Evolutionary conservation across 2,888 invertebrate genomes (phyloP), one percentile per base, ranked within the genome.

Genomic region (Sarcophaga caerulescens): DNA sequence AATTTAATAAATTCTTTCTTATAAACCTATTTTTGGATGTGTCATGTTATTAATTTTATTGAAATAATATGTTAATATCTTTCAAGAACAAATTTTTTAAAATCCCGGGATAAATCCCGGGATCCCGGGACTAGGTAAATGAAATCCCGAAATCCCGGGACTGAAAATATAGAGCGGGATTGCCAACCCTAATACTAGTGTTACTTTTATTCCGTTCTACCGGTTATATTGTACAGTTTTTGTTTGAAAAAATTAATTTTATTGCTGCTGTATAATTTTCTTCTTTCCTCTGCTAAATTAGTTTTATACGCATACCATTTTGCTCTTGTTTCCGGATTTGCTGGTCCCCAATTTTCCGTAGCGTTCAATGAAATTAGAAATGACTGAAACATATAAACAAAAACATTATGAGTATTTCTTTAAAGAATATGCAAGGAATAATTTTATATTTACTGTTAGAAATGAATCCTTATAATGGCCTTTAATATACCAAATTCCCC

Each of bases 291-390:
- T 73, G 94, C 93, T 60, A 94, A 93, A 68, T 94, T 92, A 1
- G 90, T 92, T 81, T 94, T 94, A 90, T 94, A 95, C n/a, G 94
- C 93, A 1, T 91, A 90, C 96, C 96, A 96, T 86, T 94, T 94
- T 45, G 94, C 94, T 52, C 93, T 93, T 0, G 92, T 93, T 45
- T 94, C 92, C 0, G 93, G 91, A 84, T 95, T 94, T 11, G 93
- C 92, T 0, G 96, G 96, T 1, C 96, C 96, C 96, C 96, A 96
- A 21, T 89, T 88, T 6, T 84, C 88, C 66, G 45, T 89, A n/a
- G 89, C 87, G 52, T 6, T 94, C 92, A 17, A 92, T 90, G 80
- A 93, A 68, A 68, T 35, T 8, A 74, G 35, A 47, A 84, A 78
- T 10, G 87, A 74, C 87, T 87, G 52, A 17, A 75, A 75, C 4